A percentile compares a stretch with the other conserved stretches of the same genome.
Conservation (phyloP, 2,113 vertebrate species). For the Aviceda subcristata region DNA sequence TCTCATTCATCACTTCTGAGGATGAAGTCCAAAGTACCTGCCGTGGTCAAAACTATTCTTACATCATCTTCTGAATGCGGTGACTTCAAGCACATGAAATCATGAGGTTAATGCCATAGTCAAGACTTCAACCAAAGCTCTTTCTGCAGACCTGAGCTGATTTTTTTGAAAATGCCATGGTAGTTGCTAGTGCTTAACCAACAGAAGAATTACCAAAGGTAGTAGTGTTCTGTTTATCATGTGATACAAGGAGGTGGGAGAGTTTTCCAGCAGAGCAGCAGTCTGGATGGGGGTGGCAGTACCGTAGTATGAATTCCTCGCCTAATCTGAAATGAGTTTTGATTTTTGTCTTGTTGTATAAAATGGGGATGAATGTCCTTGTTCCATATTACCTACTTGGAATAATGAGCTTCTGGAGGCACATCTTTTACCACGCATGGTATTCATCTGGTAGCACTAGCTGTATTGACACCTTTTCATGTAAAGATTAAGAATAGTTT, state of each 20-base stretch:
- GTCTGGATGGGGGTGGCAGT: background rate
- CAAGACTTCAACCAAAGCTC: background rate
- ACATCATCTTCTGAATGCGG: background rate
- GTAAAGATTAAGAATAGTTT: background rate
- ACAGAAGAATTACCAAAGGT: background rate
- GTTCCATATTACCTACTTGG: background rate
- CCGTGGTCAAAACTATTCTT: background rate
- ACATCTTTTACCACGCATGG: background rate
- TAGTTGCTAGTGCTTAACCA: background rate
- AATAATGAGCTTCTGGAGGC: background rate
- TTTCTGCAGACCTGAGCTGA: background rate
- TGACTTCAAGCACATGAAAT: background rate
- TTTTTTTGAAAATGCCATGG: background rate
- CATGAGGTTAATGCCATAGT: background rate
- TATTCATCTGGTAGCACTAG: background rate
- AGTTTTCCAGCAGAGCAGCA: background rate
- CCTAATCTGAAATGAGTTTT: background rate
- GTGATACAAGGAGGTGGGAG: background rate
- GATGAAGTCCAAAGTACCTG: background rate
- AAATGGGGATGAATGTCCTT: background rate
- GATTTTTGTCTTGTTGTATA: background rate
- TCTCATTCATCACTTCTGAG: background rate
- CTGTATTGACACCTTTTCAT: background rate
- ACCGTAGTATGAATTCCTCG: background rate
- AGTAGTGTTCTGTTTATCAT: background rate